Evolutionary conservation across 2,888 invertebrate species (phyloP).

Genomic region (Stenurella melanura): DNA sequence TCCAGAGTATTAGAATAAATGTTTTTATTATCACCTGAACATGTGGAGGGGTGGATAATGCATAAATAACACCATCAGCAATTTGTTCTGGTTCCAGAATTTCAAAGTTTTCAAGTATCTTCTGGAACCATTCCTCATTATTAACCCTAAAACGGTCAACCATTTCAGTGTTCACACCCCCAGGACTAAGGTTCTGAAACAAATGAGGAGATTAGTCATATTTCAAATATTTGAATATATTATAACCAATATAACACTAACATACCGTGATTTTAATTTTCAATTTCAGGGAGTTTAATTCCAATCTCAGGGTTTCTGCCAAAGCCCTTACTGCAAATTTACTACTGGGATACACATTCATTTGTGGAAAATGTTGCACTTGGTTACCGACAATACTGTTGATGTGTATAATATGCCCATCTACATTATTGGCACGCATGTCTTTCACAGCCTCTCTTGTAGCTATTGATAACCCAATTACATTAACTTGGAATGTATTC

Average conservation of each 20-base stretch:
- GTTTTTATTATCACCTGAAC: slow-evolving; percentile 37
- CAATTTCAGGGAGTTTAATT: slow-evolving; percentile 45
- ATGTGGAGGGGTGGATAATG: slow-evolving; percentile 42
- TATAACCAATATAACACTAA: not conserved
- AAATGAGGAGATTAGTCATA: not conserved
- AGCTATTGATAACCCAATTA: slow-evolving; percentile 55
- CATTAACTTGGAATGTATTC: slow-evolving; percentile 56
- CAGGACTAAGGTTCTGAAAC: slow-evolving; percentile 43
- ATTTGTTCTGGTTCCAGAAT: slow-evolving; percentile 23
- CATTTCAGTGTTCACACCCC: slow-evolving; percentile 39
- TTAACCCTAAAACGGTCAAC: not conserved
- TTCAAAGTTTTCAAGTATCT: slow-evolving; percentile 4
- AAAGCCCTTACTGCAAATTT: slow-evolving; percentile 58
- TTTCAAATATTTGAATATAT: not conserved
- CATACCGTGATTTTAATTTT: slow-evolving; percentile 60
- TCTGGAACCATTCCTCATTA: not conserved
- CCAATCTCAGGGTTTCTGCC: slow-evolving; percentile 56
- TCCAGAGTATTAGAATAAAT: too few species aligned
- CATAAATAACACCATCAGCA: slow-evolving; percentile 36
- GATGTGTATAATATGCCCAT: slow-evolving; percentile 61
- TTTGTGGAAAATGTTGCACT: slow-evolving; percentile 44
- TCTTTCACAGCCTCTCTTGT: slow-evolving; percentile 60
- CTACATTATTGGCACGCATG: slow-evolving; percentile 56
- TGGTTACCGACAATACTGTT: slow-evolving; percentile 60
- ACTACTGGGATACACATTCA: slow-evolving; percentile 56